phyloP scores from a whole-genome alignment of 2,113 vertebrate genomes.

The Odontophorus gujanensis region DNA sequence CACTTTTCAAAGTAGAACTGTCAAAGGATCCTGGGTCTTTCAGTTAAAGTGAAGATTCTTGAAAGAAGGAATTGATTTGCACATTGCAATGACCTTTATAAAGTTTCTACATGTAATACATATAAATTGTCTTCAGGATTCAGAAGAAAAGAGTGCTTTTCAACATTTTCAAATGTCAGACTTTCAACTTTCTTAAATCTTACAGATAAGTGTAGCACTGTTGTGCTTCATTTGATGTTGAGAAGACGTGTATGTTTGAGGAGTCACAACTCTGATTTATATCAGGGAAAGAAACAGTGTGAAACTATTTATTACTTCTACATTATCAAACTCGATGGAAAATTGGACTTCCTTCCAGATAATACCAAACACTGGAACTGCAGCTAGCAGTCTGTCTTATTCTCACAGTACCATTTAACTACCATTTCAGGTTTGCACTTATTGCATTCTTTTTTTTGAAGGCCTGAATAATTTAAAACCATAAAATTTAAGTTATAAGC shows the following conservation, averaged over 20 bases:
- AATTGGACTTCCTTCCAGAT: neutral
- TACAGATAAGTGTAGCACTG: neutral
- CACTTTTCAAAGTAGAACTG: neutral
- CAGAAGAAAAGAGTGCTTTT: neutral
- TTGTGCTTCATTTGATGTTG: neutral
- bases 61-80: neutral
- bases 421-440: neutral
- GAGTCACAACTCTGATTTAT: neutral
- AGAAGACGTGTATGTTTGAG: neutral
- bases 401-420: neutral
- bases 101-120: accelerated
- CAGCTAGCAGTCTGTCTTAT: neutral
- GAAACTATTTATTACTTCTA: neutral
- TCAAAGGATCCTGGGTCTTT: neutral
- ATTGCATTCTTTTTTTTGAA: neutral
- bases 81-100: neutral
- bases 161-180: neutral
- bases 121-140: neutral
- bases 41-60: neutral
- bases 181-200: neutral
- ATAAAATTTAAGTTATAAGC: neutral
- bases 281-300: neutral
- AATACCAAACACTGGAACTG: neutral
- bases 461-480: neutral
- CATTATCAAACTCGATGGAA: neutral